Percentiles rank a stretch among this genome's conserved stretches.
These are phyloP conservation scores for Idaea dimidiata DNA, from an alignment of 2,888 invertebrate species.

Conservation along the genomic window DNA sequence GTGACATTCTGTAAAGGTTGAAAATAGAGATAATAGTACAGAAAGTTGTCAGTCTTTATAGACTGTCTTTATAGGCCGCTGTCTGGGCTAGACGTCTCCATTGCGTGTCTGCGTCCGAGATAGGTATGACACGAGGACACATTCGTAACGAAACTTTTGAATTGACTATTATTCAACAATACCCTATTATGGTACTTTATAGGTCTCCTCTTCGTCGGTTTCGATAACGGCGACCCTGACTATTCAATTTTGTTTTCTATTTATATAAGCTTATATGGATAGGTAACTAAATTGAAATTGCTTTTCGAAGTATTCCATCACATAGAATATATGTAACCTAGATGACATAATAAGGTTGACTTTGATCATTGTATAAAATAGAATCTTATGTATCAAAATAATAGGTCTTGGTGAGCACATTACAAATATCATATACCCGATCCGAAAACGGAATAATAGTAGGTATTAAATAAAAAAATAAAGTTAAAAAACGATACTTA, in stretches of 20 bases:
- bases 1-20: conserved; percentile 29
- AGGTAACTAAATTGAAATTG: background rate
- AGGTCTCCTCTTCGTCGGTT: background rate
- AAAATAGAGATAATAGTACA: conserved; percentile 42
- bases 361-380: background rate
- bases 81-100: conserved; percentile 49
- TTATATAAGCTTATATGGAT: background rate
- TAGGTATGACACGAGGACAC: conserved; percentile 21
- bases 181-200: background rate
- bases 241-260: conserved; percentile 5
- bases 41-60: conserved; percentile 37
- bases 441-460: too few species aligned
- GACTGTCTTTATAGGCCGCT: conserved; percentile 42
- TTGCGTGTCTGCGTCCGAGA: conserved; percentile 30
- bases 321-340: background rate
- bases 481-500: too few species aligned
- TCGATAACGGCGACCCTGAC: background rate
- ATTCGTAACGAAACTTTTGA: conserved; percentile 35
- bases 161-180: conserved; percentile 21
- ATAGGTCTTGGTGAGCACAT: too few species aligned
- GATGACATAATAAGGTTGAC: background rate
- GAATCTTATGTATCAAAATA: background rate
- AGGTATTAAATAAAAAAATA: too few species aligned
- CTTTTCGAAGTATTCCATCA: background rate
- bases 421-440: too few species aligned